Percentiles rank a stretch among this genome's conserved stretches.
Conservation (phyloP, 2,113 vertebrate genomes). For the Perca schrenkii region DNA sequence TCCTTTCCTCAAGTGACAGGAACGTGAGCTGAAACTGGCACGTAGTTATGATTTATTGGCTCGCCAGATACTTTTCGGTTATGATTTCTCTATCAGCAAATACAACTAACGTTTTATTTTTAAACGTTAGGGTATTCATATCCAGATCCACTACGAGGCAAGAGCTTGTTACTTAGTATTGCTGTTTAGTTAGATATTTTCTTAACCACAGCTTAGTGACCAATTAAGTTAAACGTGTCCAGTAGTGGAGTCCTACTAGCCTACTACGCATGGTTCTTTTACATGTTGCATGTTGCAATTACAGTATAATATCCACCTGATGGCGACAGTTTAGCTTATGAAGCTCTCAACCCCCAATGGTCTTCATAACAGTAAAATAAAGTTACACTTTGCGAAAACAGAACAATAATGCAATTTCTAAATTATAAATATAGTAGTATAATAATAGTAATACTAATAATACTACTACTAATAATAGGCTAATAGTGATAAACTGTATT, state of each 20-base stretch:
- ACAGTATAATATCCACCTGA: slow-evolving; percentile 33
- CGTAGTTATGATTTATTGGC: too few relatives aligned
- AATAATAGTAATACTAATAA: too few relatives aligned
- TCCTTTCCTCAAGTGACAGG: slow-evolving; percentile 29
- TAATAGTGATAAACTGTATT: too few relatives aligned
- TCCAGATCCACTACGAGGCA: not conserved
- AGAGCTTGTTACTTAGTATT: not conserved
- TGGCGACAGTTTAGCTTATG: slow-evolving; percentile 49
- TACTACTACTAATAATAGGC: too few relatives aligned
- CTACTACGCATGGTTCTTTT: too few relatives aligned
- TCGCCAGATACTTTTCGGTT: not conserved
- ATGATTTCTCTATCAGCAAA: not conserved
- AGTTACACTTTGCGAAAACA: not conserved
- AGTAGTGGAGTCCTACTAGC: not conserved
- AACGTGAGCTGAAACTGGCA: slow-evolving; percentile 35
- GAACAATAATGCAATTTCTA: not conserved
- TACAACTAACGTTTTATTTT: not conserved
- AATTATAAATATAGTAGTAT: not conserved
- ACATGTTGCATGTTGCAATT: not conserved
- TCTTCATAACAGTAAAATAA: not conserved
- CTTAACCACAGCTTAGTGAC: not conserved
- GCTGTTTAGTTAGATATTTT: not conserved
- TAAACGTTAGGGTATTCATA: not conserved
- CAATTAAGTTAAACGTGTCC: too few relatives aligned
- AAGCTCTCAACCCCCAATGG: not conserved